Percentiles rank a stretch among this genome's conserved stretches.
Conservation (phyloP, 2,113 vertebrate genomes). For the Mesocricetus auratus region DNA sequence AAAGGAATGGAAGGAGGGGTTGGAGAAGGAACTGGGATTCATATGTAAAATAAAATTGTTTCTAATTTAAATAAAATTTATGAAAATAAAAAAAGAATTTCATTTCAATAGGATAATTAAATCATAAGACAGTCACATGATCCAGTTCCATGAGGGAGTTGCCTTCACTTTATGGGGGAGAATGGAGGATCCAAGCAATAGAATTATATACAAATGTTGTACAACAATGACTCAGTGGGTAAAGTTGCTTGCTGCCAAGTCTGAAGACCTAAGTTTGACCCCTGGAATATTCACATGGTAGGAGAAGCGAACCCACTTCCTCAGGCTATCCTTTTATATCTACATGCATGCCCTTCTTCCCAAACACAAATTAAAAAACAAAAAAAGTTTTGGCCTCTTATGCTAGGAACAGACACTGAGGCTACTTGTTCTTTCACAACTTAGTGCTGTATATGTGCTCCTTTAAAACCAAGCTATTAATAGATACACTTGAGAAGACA, state of each 20-base stretch:
- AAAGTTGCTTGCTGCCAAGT: background rate
- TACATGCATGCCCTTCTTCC: background rate
- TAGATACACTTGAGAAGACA: background rate
- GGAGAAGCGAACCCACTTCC: background rate
- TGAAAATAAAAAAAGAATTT: too few species aligned
- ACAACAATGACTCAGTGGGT: background rate
- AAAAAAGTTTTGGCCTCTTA: background rate
- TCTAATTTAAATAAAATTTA: too few species aligned
- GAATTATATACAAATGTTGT: background rate
- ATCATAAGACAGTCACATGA: background rate
- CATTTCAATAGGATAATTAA: background rate
- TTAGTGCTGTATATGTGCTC: background rate
- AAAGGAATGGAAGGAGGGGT: too few species aligned
- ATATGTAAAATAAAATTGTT: too few species aligned
- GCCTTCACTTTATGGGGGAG: background rate
- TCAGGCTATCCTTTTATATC: background rate
- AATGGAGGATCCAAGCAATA: background rate
- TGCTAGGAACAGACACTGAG: background rate
- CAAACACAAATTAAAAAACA: background rate
- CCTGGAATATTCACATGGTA: background rate
- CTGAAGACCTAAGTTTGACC: background rate
- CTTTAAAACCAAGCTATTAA: background rate
- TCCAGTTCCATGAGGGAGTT: background rate
- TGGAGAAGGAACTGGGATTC: too few species aligned
- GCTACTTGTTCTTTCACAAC: background rate